Evolutionary conservation across 2,888 invertebrate genomes (phyloP), one percentile per base, ranked within the genome.

Genomic region (Cosmorhoe ocellata): DNA sequence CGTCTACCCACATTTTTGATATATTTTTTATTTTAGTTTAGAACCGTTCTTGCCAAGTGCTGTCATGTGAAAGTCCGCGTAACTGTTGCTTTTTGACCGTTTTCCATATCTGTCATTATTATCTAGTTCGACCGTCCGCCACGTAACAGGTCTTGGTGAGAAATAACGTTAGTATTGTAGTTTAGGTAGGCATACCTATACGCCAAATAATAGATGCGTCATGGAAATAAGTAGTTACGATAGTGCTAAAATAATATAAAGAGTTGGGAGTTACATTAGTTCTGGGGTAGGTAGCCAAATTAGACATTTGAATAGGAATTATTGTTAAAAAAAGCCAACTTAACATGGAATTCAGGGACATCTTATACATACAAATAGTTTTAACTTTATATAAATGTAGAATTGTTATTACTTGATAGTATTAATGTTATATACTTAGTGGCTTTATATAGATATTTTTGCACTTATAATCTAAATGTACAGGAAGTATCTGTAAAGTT

Each of bases 101-200:
- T 24, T 40, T 31, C 12, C 6, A 10, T 26, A 27, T 27, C 6
- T 26, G 42, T 27, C 27, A 14, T n/a, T 26, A 7, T 5, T 26
- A 27, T 6, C 30, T 28, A 9, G 14, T 26, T 42, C 11, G 22
- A 6, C 14, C 22, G 27, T 27, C 28, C 10, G 2, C 36, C 47
- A 47, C 14, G 5, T 47, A 12, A 11, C 36, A 51, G 12, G 37
- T 28, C 41, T 41, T 41, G 36, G 30, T 37, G 18, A 11, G 40
- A 31, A 26, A n/a, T 24, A 8, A 9, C 9, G n/a, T 42, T 40
- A 47, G 41, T 31, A 49, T 42, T 49, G 24, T 48, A 36, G 27
- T 44, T 31, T 48, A 44, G 52, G 40, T 53, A 44, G 36, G 43
- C 8, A 33, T 53, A 44, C 48, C 48, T 44, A 44, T 48, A 36